Evolutionary conservation across 35 echinoderm and acorn worm species (phyloP), one percentile per base, ranked within the genome.

Genomic region (Amphiura filiformis): DNA sequence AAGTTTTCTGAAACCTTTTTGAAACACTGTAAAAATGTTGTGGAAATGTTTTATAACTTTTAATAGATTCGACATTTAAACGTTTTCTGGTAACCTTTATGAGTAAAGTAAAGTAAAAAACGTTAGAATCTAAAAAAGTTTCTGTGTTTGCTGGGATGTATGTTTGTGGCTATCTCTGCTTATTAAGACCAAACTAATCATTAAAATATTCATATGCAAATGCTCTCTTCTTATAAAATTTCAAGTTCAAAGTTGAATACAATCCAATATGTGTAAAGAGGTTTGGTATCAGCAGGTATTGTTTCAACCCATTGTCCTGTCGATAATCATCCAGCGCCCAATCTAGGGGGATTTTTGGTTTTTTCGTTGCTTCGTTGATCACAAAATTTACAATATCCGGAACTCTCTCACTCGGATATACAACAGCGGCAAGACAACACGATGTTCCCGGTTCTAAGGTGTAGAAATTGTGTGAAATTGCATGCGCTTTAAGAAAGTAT

Each of bases 251-350:
- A 20, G 92, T 34, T 18, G 96, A 98, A 34, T 75, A 86, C 83
- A 92, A 82, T 31, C 96, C 96, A 31, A 98, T 94, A 76, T 98
- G 96, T 33, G 78, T 39, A 87, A 98, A 98, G 26, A 98, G 18
- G 56, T 98, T 98, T 17, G 96, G 96, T 28, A 56, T 87, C 5
- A 87, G 40, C 32, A 98, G 39, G 76, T 89, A 98, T 79, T 98
- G 92, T 0, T 41, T 76, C 0, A 92, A 80, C 28, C 70, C 77
- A 18, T 39, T 57, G 34, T 83, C 31, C 23, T 52, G 32, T 1
- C 86, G 89, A 84, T 92, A 98, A 56, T 91, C 82, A 3, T 91
- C 86, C 39, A 98, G 80, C 11, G 92, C 96, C 78, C 94, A 89
- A 76, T 98, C 96, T 31, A 98, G 34, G 3, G 92, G 89, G 1